Evolutionary conservation across 2,888 invertebrate genomes (phyloP).

Genomic region (Campaea margaritaria): DNA sequence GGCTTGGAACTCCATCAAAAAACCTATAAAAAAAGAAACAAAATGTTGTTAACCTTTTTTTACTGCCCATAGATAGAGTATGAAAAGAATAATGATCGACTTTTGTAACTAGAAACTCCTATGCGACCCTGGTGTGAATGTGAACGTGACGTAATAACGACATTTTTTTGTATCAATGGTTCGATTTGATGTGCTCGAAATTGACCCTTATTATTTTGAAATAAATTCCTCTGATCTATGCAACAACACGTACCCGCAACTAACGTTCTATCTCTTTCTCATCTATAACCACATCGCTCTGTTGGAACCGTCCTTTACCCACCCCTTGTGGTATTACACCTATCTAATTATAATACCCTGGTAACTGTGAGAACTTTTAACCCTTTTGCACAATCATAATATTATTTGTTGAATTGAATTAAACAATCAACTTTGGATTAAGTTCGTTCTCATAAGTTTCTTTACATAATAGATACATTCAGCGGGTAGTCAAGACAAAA

Average conservation of each 20-base stretch:
- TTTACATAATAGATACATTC: too few relatives aligned
- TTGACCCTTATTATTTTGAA: too few relatives aligned
- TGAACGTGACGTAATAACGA: neutral
- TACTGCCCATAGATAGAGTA: too few relatives aligned
- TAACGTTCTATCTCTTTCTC: neutral
- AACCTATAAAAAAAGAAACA: neutral
- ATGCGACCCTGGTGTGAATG: constrained; percentile 3
- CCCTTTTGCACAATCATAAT: constrained; percentile 12
- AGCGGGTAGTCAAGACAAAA: too few relatives aligned
- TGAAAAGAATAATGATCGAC: too few relatives aligned
- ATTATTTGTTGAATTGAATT: neutral
- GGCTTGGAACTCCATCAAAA: neutral
- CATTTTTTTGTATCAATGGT: neutral
- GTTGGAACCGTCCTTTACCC: neutral
- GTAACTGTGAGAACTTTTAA: constrained; percentile 47
- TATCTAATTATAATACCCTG: neutral
- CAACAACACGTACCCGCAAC: neutral
- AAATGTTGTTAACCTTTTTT: too few relatives aligned
- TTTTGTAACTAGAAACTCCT: neutral
- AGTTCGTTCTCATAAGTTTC: too few relatives aligned
- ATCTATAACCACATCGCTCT: neutral
- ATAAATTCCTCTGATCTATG: too few relatives aligned
- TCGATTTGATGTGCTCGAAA: neutral
- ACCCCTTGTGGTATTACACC: neutral
- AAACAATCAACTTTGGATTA: too few relatives aligned